Conservation (phyloP, 2,113 vertebrate species). For the Diphyllodes magnificus region DNA sequence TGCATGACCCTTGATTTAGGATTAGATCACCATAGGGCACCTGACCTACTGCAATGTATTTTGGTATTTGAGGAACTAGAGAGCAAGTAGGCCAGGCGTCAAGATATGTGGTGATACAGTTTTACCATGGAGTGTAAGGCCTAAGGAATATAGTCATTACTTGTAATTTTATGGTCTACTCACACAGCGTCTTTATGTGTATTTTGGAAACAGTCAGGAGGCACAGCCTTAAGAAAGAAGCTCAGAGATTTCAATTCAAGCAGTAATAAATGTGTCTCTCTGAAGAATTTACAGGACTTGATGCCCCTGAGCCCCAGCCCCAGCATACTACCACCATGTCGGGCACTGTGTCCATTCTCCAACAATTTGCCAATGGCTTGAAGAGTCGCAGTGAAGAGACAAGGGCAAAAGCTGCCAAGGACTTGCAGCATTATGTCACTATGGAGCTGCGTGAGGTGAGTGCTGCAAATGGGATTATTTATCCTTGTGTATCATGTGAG, state of each 20-base stretch:
- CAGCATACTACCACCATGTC: conserved; percentile 70
- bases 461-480: not conserved
- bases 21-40: not conserved
- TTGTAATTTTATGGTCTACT: not conserved
- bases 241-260: not conserved
- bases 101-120: not conserved
- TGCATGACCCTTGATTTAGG: not conserved
- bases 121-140: not conserved
- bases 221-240: not conserved
- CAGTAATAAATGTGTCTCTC: not conserved
- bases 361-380: conserved; percentile 92
- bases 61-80: not conserved
- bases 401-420: conserved; percentile 93
- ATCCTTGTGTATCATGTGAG: accelerated
- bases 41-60: not conserved
- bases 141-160: not conserved
- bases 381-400: conserved; percentile 95
- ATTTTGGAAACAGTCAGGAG: not conserved
- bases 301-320: conserved; percentile 30
- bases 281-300: conserved; percentile 34
- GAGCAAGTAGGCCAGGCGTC: not conserved
- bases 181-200: not conserved
- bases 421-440: conserved; percentile 97
- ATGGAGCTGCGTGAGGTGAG: conserved; percentile 93
- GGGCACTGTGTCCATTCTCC: conserved; percentile 90